Evolutionary conservation across 2,797 vertebrate species (phyloP), one percentile per base, ranked within the genome.

Genomic region (Acanthurus lineatus): DNA sequence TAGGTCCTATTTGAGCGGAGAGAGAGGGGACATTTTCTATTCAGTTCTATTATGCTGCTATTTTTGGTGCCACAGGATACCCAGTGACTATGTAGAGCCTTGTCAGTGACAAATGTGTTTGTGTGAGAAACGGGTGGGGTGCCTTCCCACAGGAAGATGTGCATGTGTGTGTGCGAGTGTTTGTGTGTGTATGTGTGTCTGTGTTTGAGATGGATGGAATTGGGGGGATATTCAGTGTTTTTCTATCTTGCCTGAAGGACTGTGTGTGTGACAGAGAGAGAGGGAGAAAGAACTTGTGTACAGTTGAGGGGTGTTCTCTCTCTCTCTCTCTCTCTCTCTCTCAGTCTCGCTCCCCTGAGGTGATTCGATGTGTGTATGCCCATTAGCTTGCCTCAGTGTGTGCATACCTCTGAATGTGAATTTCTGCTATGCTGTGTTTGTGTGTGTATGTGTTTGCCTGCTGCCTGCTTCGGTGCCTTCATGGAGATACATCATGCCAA

Each of bases 21-120:
- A 81, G 71, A 52, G 61, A 76, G 59, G 74, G 85, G 83, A 85
- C 81, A 42, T 69, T 83, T 88, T 86, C 81, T 45, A 63, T 83
- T 85, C 74, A 15, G 3, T 85, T 86, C 82, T 89, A 88, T 91
- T 85, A 89, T 69, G 77, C 76, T 84, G 83, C 86, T 93, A 92
- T 92, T 93, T 92, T 86, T 84, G 90, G 87, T 92, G 85, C 87
- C 77, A 87, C 86, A 91, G 92, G 87, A 93, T 86, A 88, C 86
- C 86, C 89, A 47, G 88, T 76, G 88, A 89, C 88, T 89, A 87
- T 85, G 91, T 89, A 77, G 62, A 87, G 83, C 77, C 80, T 77
- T 92, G 91, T 90, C 90, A 93, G 87, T 93, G 91, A 93, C 90
- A 60, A 89, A 90, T 93, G 89, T 93, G 91, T 92, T 92, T 89